Conservation (phyloP, 2,113 vertebrate genomes). For the Todiramphus saurophagus region DNA sequence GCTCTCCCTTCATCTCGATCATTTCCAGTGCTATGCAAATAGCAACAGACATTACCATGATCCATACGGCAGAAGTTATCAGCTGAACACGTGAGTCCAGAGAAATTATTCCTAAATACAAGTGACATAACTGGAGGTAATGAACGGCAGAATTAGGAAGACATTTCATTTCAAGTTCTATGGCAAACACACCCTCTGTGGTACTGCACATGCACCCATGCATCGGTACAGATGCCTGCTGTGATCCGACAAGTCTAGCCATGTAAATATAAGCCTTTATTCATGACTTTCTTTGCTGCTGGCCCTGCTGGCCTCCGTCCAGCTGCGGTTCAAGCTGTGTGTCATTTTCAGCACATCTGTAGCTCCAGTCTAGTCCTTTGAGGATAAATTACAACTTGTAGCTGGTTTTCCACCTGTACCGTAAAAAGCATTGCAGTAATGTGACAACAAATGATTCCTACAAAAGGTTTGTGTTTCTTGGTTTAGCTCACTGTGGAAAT, state of each 20-base stretch:
- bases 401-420: neutral
- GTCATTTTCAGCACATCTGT: neutral
- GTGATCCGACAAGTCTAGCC: neutral
- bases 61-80: slow-evolving; percentile 12
- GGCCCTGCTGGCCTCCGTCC: neutral
- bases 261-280: neutral
- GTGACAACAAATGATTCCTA: neutral
- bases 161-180: neutral
- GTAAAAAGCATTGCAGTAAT: neutral
- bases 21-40: slow-evolving; percentile 44
- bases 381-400: neutral
- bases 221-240: neutral
- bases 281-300: neutral
- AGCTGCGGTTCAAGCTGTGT: neutral
- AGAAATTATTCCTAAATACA: slow-evolving; percentile 26
- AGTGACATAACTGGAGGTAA: neutral
- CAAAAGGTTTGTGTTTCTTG: neutral
- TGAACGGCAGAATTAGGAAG: neutral
- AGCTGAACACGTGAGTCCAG: slow-evolving; percentile 33
- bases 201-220: neutral
- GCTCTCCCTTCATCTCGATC: slow-evolving; percentile 23
- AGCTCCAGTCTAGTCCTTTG: neutral
- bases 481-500: neutral
- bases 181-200: neutral
- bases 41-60: slow-evolving; percentile 28